Evolutionary conservation across 2,113 vertebrate species (phyloP).

Genomic region (Dicentrarchus labrax): DNA sequence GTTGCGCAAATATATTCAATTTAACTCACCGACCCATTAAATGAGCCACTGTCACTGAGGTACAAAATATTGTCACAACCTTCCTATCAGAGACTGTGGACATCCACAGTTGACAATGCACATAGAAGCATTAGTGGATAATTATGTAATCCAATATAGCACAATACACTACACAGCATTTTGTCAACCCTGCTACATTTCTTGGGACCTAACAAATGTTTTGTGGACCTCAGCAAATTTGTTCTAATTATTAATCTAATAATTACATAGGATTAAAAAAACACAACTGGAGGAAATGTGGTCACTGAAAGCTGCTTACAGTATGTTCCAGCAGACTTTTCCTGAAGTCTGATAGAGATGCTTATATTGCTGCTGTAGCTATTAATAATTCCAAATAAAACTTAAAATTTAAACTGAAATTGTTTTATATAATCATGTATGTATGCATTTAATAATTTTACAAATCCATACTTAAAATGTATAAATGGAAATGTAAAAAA

Average conservation of each 20-base stretch:
- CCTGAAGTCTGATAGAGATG: not conserved
- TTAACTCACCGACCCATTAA: not conserved
- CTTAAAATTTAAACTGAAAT: not conserved
- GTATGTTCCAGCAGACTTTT: not conserved
- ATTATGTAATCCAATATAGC: not conserved
- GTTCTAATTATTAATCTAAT: not conserved
- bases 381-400: not conserved
- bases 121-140: not conserved
- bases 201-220: not conserved
- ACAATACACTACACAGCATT: too few relatives aligned
- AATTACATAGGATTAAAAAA: not conserved
- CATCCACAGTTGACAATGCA: not conserved
- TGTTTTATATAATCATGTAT: not conserved
- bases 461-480: not conserved
- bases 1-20: not conserved
- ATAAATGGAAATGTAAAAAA: not conserved
- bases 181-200: not conserved
- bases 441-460: not conserved
- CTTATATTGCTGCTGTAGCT: not conserved
- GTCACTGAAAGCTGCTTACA: too few relatives aligned
- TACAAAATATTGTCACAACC: not conserved
- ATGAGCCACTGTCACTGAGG: not conserved
- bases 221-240: not conserved
- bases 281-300: not conserved
- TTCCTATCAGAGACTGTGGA: not conserved